phyloP scores from a whole-genome alignment of 2,113 vertebrate genomes.

The Strix uralensis region DNA sequence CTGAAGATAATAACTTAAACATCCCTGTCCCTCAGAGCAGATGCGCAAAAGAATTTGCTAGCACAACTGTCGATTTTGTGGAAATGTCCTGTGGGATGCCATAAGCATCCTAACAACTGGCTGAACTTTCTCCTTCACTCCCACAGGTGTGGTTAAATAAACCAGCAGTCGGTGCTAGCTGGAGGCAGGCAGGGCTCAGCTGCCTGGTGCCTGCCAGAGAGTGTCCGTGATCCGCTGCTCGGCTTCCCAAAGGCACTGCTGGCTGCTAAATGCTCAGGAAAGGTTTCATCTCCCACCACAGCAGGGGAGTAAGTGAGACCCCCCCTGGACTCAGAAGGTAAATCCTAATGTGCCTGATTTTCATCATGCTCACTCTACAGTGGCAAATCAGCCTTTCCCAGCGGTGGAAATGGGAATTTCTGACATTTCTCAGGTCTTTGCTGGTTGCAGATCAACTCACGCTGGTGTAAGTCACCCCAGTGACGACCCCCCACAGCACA shows the following conservation, averaged over 20 bases:
- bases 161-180: background rate
- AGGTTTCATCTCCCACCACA: background rate
- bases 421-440: background rate
- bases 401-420: background rate
- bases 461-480: background rate
- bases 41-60: background rate
- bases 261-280: background rate
- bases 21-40: background rate
- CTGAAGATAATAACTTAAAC: background rate
- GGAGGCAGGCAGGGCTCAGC: background rate
- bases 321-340: background rate
- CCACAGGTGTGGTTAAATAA: background rate
- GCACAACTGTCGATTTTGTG: background rate
- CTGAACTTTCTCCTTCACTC: background rate
- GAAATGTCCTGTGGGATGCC: background rate
- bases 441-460: background rate
- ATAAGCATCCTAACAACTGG: background rate
- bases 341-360: background rate
- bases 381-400: background rate
- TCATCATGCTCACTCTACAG: accelerated
- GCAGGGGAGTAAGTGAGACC: background rate
- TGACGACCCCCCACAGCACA: accelerated
- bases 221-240: background rate
- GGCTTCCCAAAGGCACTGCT: background rate
- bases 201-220: background rate